phyloP scores from a whole-genome alignment of 2,888 invertebrate genomes.

The Hymenopus coronatus region DNA sequence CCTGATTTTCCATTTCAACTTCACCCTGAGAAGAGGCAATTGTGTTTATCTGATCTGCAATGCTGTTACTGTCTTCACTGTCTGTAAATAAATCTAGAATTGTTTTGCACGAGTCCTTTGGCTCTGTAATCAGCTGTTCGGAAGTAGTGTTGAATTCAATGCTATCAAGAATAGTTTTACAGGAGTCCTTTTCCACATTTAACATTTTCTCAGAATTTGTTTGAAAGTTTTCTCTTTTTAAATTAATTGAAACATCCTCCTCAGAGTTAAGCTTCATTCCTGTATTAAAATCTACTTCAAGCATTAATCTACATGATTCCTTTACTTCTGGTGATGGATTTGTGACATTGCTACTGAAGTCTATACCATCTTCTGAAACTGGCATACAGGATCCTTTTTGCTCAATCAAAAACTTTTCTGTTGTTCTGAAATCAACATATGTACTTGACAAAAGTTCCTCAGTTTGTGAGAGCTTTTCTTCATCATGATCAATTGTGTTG shows the following conservation, averaged over 20 bases:
- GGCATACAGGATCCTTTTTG: not conserved
- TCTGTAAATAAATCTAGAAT: slow-evolving; percentile 47
- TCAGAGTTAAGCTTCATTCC: not conserved
- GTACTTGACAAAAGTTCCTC: slow-evolving; percentile 38
- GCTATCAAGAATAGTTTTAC: not conserved
- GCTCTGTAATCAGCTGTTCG: slow-evolving; percentile 22
- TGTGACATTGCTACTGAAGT: slow-evolving; percentile 4
- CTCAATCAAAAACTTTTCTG: slow-evolving; percentile 36
- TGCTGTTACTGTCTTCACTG: slow-evolving; percentile 42
- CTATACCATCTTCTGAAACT: slow-evolving; percentile 24
- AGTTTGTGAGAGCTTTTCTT: slow-evolving; percentile 34
- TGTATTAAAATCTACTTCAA: not conserved
- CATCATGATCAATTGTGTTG: slow-evolving; percentile 18
- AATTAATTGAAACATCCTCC: not conserved
- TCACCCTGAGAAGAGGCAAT: slow-evolving; percentile 21
- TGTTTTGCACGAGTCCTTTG: slow-evolving; percentile 41
- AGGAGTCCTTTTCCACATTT: not conserved
- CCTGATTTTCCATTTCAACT: not conserved
- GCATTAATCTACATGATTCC: not conserved
- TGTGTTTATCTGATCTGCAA: slow-evolving; percentile 29
- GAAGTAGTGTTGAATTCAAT: not conserved
- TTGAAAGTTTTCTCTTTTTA: not conserved
- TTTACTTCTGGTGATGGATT: not conserved
- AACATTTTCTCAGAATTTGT: not conserved
- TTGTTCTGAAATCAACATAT: slow-evolving; percentile 37